phyloP scores from a whole-genome alignment of 2,797 vertebrate species.

The Pempheris klunzingeri region DNA sequence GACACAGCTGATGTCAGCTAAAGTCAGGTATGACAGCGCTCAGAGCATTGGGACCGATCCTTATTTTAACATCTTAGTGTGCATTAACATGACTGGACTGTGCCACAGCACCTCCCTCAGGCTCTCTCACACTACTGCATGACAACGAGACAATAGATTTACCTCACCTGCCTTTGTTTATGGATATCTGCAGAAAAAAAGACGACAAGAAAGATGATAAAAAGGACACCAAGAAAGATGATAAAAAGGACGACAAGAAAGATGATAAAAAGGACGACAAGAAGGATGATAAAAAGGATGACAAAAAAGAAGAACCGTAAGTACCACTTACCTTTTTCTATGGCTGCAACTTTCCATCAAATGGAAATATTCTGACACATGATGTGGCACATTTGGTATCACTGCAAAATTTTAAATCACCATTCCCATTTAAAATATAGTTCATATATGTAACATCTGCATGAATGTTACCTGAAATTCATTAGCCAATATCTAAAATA shows the following conservation, averaged over 20 bases:
- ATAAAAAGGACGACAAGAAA: conserved; percentile 65
- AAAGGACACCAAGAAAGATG: conserved; percentile 68
- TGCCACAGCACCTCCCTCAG: conserved; percentile 38
- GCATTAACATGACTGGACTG: background rate
- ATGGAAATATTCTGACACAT: too few species aligned
- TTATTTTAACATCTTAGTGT: background rate
- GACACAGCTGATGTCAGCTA: background rate
- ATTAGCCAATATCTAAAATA: background rate
- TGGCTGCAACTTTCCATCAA: background rate
- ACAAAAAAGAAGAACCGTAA: conserved; percentile 78
- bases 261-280: conserved; percentile 67
- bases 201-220: conserved; percentile 65
- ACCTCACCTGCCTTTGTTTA: conserved; percentile 6
- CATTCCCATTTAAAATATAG: background rate
- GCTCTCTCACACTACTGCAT: background rate
- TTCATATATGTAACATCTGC: too few species aligned
- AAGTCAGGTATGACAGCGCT: background rate
- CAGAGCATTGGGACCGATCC: background rate
- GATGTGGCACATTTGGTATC: background rate
- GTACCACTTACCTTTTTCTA: conserved; percentile 26
- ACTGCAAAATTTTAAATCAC: background rate
- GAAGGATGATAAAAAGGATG: too few species aligned
- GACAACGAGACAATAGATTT: background rate
- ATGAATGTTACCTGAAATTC: background rate
- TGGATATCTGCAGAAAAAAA: conserved; percentile 76